These are phyloP conservation scores for Parnassius glacialis DNA, from an alignment of 2,888 invertebrate species.

Conservation along the genomic window DNA sequence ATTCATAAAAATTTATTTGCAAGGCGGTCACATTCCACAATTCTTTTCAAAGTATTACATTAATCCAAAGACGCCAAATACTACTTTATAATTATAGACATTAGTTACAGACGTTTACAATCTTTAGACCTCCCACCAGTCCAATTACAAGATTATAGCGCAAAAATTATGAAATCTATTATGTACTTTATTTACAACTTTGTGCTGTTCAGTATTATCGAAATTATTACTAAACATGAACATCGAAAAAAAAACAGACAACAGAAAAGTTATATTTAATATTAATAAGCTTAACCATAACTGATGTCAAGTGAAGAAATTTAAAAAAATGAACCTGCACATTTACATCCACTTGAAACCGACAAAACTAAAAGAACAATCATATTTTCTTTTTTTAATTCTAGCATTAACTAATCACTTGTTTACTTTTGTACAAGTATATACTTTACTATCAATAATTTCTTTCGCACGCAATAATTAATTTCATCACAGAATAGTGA, in stretches of 20 bases:
- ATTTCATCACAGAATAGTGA: conserved; percentile 1
- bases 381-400: neutral
- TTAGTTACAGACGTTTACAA: neutral
- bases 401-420: conserved; percentile 7
- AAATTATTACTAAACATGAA: no score
- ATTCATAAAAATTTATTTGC: neutral
- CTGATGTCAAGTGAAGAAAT: no score
- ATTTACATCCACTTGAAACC: no score
- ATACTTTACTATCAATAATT: neutral
- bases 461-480: neutral
- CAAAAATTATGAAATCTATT: no score
- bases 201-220: no score
- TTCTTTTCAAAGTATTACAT: neutral
- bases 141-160: neutral
- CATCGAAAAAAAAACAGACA: no score
- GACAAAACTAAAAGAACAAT: no score
- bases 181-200: no score
- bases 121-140: neutral
- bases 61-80: neutral
- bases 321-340: no score
- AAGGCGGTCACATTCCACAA: conserved; percentile 1
- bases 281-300: no score
- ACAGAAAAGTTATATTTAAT: no score
- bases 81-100: neutral
- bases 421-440: conserved; percentile 7